Base-by-base conservation (phyloP, 2,797 vertebrate species). In the Danionella dracula region DNA sequence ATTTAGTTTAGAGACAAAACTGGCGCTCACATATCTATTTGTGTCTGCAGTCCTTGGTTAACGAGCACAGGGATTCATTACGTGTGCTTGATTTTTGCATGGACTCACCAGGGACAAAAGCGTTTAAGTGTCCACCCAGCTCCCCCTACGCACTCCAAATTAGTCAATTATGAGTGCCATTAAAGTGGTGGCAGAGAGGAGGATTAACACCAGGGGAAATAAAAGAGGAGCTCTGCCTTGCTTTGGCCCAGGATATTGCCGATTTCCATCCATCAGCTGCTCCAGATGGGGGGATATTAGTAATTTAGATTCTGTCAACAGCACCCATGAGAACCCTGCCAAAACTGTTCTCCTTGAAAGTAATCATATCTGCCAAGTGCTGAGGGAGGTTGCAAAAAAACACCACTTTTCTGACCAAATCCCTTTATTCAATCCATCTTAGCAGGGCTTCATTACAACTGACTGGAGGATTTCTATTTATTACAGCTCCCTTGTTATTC, bases 221-320 rank as follows among this genome's bases (percentile, higher is more conserved):
- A 78, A 78, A 76, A 72, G 70, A 76, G 75, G 66, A 65, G 68
- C 57, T 67, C 75, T 75, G 73, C 75, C 64, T 67, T 56, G 29
- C 65, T 72, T 63, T 75, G 50, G 60, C 53, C 37, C 66, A 71
- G 67, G 79, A 79, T 71, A 71, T 72, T 70, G 71, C 68, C 66
- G 66, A 71, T 79, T 76, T 78, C 71, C 67, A 73, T 76, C 72
- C 66, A 63, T 76, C 70, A 75, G 69, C 76, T 57, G 70, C 76
- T 72, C 66, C 77, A 77, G 68, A 79, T 71, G 73, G 72, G 71
- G 71, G 56, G 73, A 73, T 68, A 65, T 72, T 77, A 67, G 70
- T 77, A 75, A 81, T 78, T 78, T 72, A 72, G 74, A 81, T 77
- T 81, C 73, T 77, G 73, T 81, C 79, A 78, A 75, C 68, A 72